phyloP scores from a whole-genome alignment of 2,888 invertebrate genomes.

The Hypolimnas misippus region DNA sequence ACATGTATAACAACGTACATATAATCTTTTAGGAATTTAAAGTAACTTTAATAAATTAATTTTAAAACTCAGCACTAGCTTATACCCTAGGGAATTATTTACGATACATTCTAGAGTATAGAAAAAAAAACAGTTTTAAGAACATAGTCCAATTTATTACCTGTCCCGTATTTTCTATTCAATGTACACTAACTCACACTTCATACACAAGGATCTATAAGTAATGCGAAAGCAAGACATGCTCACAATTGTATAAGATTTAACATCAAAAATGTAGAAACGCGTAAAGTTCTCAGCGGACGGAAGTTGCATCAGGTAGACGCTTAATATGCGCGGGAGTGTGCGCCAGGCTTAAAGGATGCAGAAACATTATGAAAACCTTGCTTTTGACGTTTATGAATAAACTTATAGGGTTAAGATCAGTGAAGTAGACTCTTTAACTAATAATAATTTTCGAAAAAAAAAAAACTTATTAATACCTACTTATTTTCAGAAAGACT shows the following conservation, averaged over 20 bases:
- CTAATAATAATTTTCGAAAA: neutral
- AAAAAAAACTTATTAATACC: too few species aligned
- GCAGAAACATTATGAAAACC: slow-evolving; percentile 39
- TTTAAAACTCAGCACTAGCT: too few species aligned
- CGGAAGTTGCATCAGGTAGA: slow-evolving; percentile 74
- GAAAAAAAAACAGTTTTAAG: too few species aligned
- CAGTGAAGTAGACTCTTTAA: neutral
- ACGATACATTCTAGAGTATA: too few species aligned
- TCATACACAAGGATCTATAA: neutral
- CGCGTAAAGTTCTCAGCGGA: slow-evolving; percentile 33
- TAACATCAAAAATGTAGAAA: slow-evolving; percentile 31
- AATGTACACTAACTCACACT: too few species aligned
- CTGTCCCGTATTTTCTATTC: too few species aligned
- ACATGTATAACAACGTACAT: too few species aligned
- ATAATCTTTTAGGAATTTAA: too few species aligned
- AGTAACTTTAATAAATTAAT: too few species aligned
- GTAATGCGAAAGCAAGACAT: slow-evolving; percentile 4
- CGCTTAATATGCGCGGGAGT: slow-evolving; percentile 55
- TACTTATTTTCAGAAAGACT: too few species aligned
- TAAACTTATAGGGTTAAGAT: slow-evolving; percentile 18
- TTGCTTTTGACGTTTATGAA: slow-evolving; percentile 30
- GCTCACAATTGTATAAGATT: slow-evolving; percentile 5
- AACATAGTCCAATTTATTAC: too few species aligned
- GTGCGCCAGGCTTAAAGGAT: slow-evolving; percentile 31
- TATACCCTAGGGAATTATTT: too few species aligned